Evolutionary conservation across 2,888 invertebrate species (phyloP), one percentile per base, ranked within the genome.

Genomic region (Caenorhabditis sinica): DNA sequence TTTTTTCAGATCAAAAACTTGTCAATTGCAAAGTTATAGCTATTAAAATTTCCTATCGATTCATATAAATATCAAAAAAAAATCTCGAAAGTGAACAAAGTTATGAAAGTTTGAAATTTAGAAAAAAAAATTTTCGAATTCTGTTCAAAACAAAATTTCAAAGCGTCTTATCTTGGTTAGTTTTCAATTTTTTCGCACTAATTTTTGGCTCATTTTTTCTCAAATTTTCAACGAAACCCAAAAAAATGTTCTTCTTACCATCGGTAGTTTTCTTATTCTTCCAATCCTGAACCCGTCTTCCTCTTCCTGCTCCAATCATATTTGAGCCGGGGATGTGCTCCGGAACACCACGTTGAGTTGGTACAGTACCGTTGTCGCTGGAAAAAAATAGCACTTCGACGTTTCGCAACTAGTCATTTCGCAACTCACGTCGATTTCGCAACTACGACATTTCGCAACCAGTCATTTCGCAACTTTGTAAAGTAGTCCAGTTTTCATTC

Each of bases 291-390:
- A 77, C 45, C 0, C 72, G n/a, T 8, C 36, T n/a, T 58, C 68
- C 73, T 25, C 83, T 40, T 8, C 84, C 84, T 0, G 75, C 84
- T 45, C 81, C 81, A 36, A 84, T 81, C 80, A 84, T 81, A 60
- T 84, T 84, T 3, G 80, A 74, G 36, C 84, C 84, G 0, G 69
- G 84, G 17, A 84, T 60, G 69, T 84, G 51, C 33, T 75, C 84
- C 0, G 83, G 83, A 33, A 40, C 66, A 9, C 45, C 36, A 2
- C 56, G 25, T 56, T 56, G 56, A 15, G 56, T 56, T 1, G 56
- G 56, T 15, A 56, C 56, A n/a, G 45, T 53, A 56, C 33, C 65
- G 23, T 68, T 56, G 20, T 56, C 17, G 13, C 60, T 68, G 56
- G 17, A 66, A 58, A 11, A 23, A 11, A 8, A 25, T 2, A 11